Evolutionary conservation across 35 echinoderm and acorn worm species (phyloP), one percentile per base, ranked within the genome.

Genomic region (Antedon bifida): DNA sequence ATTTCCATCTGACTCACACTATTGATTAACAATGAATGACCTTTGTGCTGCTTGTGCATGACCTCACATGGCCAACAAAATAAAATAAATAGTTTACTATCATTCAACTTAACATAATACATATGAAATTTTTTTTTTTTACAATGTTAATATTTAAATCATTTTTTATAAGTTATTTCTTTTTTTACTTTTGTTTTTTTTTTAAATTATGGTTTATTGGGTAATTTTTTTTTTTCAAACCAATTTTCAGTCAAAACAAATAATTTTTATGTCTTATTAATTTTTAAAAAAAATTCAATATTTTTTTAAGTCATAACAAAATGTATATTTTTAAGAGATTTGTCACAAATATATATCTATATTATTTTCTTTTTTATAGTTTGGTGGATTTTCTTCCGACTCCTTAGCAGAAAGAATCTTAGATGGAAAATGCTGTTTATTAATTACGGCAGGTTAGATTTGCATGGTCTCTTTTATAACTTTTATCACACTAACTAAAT

Each of bases 381-480:
- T 99, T 90, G 94, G 87, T 33, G 94, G 94, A 19, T 99, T 92
- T 56, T 99, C 94, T 32, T 88, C 94, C 31, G 94, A 99, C 34
- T 99, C 94, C 1, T 56, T 99, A 23, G 88, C 94, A 73, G 94
- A 91, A 34, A 87, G 94, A 13, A 99, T 99, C 88, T 32, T 90
- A 23, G 94, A 99, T 83, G 94, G 87, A 17, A 83, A 92, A 33
- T 92, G 87, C 34, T 32, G 86, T 78, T 32, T 99, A 26, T 45
- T 99, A 7, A 77, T 99, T 64, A 99, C 94, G 28, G 82, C 94
- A 82, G 94, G 94, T 99, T 76, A 42, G 38, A 7, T n/a, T n/a
- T n/a, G n/a, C 38, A 42, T 42, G 34, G 78, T 42, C 38, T 42
- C 5, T 14, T 42, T 42, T 42, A 42, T 42, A n/a, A n/a, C 38